phyloP scores from a whole-genome alignment of 2,888 invertebrate species.

The Ferdinandea cuprea region DNA sequence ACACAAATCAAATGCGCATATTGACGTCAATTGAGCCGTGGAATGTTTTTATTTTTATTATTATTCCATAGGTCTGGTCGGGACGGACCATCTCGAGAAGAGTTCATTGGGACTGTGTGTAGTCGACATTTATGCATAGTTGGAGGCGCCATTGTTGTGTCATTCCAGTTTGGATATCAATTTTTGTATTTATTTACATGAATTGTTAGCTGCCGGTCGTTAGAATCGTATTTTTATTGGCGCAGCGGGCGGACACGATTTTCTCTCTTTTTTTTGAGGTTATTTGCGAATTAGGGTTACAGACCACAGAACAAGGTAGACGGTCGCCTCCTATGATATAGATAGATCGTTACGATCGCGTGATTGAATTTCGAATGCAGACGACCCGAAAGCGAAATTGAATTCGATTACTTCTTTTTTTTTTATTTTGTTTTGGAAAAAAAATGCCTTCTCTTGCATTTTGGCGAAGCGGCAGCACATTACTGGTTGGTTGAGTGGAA shows the following conservation, averaged over 20 bases:
- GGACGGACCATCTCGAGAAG: conserved; percentile 15
- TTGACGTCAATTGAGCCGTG: conserved; percentile 56
- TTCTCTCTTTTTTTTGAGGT: too few relatives aligned
- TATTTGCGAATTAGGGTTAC: conserved; percentile 57
- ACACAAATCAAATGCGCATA: conserved; percentile 39
- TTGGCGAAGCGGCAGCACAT: not conserved
- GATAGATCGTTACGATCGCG: not conserved
- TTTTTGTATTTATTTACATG: conserved; percentile 27
- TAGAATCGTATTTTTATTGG: conserved; percentile 29
- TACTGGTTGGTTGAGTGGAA: not conserved
- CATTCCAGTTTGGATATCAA: conserved; percentile 26
- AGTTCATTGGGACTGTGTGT: conserved; percentile 51
- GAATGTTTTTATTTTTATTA: conserved; percentile 1
- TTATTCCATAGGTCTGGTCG: conserved; percentile 16
- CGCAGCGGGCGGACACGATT: conserved; percentile 7
- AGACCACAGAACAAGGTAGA: conserved; percentile 42
- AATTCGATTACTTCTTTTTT: too few relatives aligned
- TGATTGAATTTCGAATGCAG: conserved; percentile 36
- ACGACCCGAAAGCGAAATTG: not conserved
- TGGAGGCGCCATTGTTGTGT: conserved; percentile 51
- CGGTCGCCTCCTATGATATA: not conserved
- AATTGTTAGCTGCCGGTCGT: conserved; percentile 10
- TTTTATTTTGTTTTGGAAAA: conserved; percentile 33
- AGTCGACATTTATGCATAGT: not conserved
- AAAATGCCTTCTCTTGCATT: not conserved